These are phyloP conservation scores for Atherinomorus stipes DNA, from an alignment of 2,113 vertebrate genomes.

Conservation along the genomic window DNA sequence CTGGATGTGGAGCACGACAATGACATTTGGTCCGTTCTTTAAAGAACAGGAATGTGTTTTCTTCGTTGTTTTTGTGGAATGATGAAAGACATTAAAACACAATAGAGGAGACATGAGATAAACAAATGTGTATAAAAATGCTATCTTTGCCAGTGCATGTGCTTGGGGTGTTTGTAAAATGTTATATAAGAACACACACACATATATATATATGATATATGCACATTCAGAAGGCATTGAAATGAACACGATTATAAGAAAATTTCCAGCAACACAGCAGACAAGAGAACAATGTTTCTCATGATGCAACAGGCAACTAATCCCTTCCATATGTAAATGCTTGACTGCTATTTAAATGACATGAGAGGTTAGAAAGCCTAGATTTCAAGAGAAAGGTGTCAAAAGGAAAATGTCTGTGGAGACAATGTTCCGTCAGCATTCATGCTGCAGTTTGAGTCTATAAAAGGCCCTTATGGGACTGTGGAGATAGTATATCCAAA, in stretches of 20 bases:
- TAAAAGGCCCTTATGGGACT: slow-evolving; percentile 27
- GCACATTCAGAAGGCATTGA: slow-evolving; percentile 24
- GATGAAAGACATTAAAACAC: slow-evolving; percentile 14
- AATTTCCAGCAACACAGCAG: slow-evolving; percentile 38
- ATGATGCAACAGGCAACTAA: slow-evolving; percentile 74
- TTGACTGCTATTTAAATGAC: slow-evolving; percentile 75
- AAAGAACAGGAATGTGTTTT: slow-evolving; percentile 11
- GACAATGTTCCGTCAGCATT: slow-evolving; percentile 58
- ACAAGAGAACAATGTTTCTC: slow-evolving; percentile 63
- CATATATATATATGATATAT: no score
- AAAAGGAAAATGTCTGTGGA: slow-evolving; percentile 56
- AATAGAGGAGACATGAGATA: background rate
- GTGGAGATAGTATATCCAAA: slow-evolving; percentile 12
- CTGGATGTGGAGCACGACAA: slow-evolving; percentile 49
- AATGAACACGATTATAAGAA: slow-evolving; percentile 30
- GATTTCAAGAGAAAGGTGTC: slow-evolving; percentile 58
- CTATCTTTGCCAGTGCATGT: background rate
- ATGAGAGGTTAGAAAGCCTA: slow-evolving; percentile 68
- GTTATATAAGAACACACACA: background rate
- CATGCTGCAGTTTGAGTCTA: slow-evolving; percentile 43
- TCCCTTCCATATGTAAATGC: slow-evolving; percentile 75
- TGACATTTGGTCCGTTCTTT: slow-evolving; percentile 20
- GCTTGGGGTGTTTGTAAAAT: background rate
- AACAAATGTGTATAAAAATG: background rate
- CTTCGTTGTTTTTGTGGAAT: slow-evolving; percentile 17